Conservation (phyloP, 2,888 invertebrate species). For the Ethmia dodecea region DNA sequence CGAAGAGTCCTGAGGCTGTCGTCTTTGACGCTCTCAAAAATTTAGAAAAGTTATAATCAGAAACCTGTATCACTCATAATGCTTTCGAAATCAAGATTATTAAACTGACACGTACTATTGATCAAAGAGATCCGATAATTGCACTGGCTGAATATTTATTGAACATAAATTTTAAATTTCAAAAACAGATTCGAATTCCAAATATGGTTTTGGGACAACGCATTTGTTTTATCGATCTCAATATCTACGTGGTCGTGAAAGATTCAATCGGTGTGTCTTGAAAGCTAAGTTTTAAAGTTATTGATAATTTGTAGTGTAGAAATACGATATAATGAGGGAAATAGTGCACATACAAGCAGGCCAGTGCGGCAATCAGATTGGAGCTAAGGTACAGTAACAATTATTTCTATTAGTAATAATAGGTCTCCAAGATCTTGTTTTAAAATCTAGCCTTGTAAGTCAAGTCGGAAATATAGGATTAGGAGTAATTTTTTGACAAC, state of each 20-base stretch:
- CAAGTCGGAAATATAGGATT: not conserved
- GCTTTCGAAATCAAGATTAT: no score
- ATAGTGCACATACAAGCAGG: conserved; percentile 89
- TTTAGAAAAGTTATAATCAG: no score
- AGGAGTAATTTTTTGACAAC: no score
- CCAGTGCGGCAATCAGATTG: conserved; percentile 82
- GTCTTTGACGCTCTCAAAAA: no score
- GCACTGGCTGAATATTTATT: not conserved
- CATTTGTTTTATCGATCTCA: conserved; percentile 54
- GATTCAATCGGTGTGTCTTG: conserved; percentile 23
- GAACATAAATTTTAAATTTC: not conserved
- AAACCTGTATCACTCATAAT: no score
- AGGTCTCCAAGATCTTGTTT: no score
- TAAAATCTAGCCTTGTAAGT: not conserved
- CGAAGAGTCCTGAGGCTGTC: no score
- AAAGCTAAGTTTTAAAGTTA: conserved; percentile 22
- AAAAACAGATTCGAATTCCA: not conserved
- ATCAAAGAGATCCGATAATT: not conserved
- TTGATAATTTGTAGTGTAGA: conserved; percentile 19
- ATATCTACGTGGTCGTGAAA: conserved; percentile 46
- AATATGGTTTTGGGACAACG: not conserved
- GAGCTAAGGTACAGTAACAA: conserved; percentile 55
- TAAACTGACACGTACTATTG: no score
- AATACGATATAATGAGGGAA: conserved; percentile 81
- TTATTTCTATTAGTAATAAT: no score